phyloP scores from a whole-genome alignment of 2,113 vertebrate species.

The Mus spicilegus region DNA sequence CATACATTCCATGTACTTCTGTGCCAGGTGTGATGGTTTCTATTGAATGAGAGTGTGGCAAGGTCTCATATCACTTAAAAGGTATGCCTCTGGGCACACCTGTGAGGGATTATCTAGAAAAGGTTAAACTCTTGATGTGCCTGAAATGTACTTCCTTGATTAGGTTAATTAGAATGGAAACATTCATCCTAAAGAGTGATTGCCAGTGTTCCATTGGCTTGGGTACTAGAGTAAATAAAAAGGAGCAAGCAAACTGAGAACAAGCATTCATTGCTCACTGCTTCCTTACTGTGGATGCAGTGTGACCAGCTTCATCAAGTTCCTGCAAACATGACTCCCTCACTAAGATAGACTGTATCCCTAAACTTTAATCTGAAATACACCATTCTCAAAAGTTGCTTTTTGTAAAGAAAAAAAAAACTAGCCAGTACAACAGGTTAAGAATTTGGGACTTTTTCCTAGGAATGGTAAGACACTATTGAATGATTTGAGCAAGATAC shows the following conservation, averaged over 20 bases:
- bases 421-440: no score
- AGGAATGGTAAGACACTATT: not conserved
- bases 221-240: not conserved
- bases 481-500: not conserved
- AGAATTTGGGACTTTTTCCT: not conserved
- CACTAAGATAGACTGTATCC: no score
- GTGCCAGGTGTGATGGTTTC: no score
- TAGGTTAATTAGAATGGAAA: not conserved
- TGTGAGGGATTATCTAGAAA: not conserved
- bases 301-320: not conserved
- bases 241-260: not conserved
- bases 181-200: not conserved
- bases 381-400: not conserved
- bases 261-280: not conserved
- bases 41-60: not conserved
- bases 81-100: not conserved
- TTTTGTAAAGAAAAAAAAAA: not conserved
- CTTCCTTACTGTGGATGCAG: not conserved
- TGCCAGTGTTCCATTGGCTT: not conserved
- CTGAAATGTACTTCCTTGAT: not conserved
- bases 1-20: not conserved
- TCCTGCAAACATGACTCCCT: not conserved
- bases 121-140: not conserved
- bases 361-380: not conserved
- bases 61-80: not conserved